phyloP scores from a whole-genome alignment of 2,797 vertebrate species.

The Tiaroga cobitis region DNA sequence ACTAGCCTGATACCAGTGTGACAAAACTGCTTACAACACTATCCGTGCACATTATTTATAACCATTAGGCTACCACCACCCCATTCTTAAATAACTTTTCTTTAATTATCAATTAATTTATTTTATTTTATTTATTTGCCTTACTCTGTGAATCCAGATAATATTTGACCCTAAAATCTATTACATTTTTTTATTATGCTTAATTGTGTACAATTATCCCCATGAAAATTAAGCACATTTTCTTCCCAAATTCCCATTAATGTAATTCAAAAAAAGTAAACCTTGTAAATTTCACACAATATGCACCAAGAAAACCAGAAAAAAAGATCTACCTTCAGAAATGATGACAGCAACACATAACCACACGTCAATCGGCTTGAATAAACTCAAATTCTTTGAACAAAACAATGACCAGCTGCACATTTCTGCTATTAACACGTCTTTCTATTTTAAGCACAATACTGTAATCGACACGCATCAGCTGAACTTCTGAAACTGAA shows the following conservation, averaged over 20 bases:
- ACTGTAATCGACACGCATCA: not conserved
- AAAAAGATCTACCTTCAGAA: not conserved
- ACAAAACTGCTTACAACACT: too few relatives aligned
- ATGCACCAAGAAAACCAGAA: not conserved
- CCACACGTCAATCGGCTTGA: too few relatives aligned
- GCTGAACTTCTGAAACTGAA: not conserved
- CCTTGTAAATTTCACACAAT: not conserved
- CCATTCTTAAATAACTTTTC: too few relatives aligned
- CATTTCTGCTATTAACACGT: not conserved
- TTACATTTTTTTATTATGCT: not conserved
- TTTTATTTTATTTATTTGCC: too few relatives aligned
- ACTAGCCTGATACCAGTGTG: too few relatives aligned
- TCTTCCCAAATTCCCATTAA: not conserved
- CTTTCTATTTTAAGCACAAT: not conserved
- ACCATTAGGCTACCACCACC: too few relatives aligned
- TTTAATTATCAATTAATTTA: too few relatives aligned
- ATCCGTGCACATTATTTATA: not conserved
- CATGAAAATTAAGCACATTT: not conserved
- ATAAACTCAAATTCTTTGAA: too few relatives aligned
- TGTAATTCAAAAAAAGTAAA: not conserved
- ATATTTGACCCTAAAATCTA: not conserved
- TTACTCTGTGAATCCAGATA: not conserved
- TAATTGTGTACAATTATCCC: not conserved
- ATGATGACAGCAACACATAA: too few relatives aligned
- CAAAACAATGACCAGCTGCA: not conserved